phyloP scores from a whole-genome alignment of 2,888 invertebrate species.

The Drosophila formosana region DNA sequence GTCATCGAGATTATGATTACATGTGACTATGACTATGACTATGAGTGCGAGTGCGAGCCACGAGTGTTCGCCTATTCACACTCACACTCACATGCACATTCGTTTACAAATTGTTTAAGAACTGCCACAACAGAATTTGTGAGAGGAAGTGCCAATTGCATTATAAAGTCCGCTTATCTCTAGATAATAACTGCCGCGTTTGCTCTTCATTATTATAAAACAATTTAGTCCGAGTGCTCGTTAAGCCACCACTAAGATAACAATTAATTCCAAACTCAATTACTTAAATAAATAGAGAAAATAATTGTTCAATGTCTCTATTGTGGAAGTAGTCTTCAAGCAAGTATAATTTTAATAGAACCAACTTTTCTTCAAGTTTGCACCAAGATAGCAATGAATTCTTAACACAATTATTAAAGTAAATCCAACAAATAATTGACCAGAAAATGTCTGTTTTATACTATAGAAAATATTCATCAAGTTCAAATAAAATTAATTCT shows the following conservation, averaged over 20 bases:
- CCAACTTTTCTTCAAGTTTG: too few relatives aligned
- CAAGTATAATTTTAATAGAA: too few relatives aligned
- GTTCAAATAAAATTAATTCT: neutral
- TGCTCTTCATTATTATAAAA: too few relatives aligned
- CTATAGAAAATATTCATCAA: neutral
- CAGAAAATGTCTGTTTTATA: neutral
- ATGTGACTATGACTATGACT: conserved; percentile 14
- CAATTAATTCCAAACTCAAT: neutral
- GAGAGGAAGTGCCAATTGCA: conserved; percentile 39
- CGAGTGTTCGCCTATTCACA: conserved; percentile 2
- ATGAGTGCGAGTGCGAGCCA: neutral
- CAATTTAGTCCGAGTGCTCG: too few relatives aligned
- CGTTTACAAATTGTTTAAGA: conserved; percentile 8
- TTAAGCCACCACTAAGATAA: too few relatives aligned
- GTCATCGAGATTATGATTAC: conserved; percentile 67
- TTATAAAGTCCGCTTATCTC: neutral
- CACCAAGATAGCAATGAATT: too few relatives aligned
- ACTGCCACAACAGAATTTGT: conserved; percentile 16
- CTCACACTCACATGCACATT: neutral
- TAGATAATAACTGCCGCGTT: neutral
- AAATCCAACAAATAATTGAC: too few relatives aligned
- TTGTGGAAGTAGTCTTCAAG: too few relatives aligned
- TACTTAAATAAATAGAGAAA: too few relatives aligned
- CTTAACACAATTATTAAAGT: too few relatives aligned
- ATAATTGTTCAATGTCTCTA: too few relatives aligned